A percentile compares a stretch with the other conserved stretches of the same genome.
These are phyloP conservation scores for Myotis daubentonii DNA, from an alignment of 2,797 vertebrate species.

Conservation along the genomic window DNA sequence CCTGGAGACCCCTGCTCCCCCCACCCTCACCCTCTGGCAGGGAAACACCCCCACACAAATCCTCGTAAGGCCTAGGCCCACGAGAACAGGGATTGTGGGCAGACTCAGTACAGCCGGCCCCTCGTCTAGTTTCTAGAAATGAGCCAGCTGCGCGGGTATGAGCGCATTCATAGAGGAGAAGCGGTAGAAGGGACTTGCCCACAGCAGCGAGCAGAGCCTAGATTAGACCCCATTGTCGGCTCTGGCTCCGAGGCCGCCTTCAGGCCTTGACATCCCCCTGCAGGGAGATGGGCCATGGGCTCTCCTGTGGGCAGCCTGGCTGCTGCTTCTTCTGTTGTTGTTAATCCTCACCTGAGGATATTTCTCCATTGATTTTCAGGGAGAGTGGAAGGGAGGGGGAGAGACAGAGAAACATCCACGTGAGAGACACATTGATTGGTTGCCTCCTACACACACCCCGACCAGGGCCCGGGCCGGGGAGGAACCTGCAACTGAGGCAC, in stretches of 20 bases:
- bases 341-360: no score
- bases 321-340: neutral
- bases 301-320: neutral
- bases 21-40: neutral
- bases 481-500: no score
- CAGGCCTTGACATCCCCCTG: neutral
- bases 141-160: neutral
- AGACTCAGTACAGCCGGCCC: neutral
- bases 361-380: no score
- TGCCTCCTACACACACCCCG: no score
- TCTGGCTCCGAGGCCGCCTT: neutral
- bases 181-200: constrained; percentile 57
- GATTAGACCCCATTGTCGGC: neutral
- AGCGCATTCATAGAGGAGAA: neutral
- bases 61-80: neutral
- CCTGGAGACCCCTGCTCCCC: neutral
- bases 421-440: no score
- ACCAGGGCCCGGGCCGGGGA: no score
- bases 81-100: neutral
- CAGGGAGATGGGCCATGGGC: neutral
- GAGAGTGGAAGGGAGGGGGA: no score
- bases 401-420: no score
- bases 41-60: neutral
- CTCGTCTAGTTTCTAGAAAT: neutral
- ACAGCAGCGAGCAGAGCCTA: neutral